Percentiles rank a stretch among this genome's conserved stretches.
Conservation (phyloP, 1,140 invertebrate species). For the Acromyrmex charruanus region DNA sequence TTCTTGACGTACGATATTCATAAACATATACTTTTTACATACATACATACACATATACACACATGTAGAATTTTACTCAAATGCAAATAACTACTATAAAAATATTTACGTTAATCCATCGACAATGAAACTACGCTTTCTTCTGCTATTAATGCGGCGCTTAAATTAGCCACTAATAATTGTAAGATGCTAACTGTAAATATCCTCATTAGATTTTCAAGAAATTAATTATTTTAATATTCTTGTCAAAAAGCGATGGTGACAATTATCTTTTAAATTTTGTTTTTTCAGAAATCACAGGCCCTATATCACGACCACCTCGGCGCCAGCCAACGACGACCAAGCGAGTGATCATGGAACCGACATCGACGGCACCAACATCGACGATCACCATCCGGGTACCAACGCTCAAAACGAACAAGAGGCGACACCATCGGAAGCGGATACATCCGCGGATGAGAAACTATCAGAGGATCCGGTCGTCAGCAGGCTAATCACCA, state of each 20-base stretch:
- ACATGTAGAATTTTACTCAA: constrained; percentile 18
- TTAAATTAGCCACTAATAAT: constrained; percentile 22
- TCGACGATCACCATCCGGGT: constrained; percentile 68
- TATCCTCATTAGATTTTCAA: neutral
- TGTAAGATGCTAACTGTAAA: constrained; percentile 17
- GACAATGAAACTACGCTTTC: constrained; percentile 20
- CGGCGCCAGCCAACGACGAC: constrained; percentile 81
- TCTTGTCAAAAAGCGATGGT: neutral
- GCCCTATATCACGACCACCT: constrained; percentile 83
- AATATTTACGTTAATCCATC: neutral
- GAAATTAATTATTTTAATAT: neutral
- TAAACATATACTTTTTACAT: constrained; percentile 17
- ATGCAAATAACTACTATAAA: neutral
- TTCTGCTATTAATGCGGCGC: constrained; percentile 33
- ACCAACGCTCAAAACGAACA: constrained; percentile 49
- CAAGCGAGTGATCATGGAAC: constrained; percentile 50
- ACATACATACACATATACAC: neutral
- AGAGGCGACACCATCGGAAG: constrained; percentile 63
- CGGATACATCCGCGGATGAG: constrained; percentile 59
- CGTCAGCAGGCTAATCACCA: constrained; percentile 73
- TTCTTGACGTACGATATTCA: constrained; percentile 62
- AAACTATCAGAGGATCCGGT: constrained; percentile 74
- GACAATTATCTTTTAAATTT: neutral
- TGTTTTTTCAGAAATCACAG: constrained; percentile 81
- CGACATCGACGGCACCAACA: constrained; percentile 8